phyloP scores from a whole-genome alignment of 2,113 vertebrate genomes.

The Caracal caracal region DNA sequence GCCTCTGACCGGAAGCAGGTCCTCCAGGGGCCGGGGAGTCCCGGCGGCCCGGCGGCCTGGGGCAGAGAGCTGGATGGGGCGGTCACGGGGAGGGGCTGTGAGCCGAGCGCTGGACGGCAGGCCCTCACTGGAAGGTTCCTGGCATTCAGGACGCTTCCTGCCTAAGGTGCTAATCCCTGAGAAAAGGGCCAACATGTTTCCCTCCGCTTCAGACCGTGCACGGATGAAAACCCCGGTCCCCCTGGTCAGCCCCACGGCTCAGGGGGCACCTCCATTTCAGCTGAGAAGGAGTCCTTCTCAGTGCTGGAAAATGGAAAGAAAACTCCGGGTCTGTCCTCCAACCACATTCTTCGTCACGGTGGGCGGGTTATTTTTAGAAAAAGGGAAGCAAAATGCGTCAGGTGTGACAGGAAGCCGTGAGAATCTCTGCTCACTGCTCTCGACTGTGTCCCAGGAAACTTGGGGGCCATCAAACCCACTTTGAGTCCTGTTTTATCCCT shows the following conservation, averaged over 20 bases:
- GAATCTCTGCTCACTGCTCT: not conserved
- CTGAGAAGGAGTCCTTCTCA: not conserved
- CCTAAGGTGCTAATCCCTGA: conserved; percentile 64
- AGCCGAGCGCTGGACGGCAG: not conserved
- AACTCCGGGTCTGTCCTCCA: not conserved
- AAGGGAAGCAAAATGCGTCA: accelerated
- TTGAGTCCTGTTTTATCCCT: not conserved
- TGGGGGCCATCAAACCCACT: not conserved
- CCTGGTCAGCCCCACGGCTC: not conserved
- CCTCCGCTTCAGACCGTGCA: conserved; percentile 34
- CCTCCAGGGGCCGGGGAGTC: accelerated
- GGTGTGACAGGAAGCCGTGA: accelerated
- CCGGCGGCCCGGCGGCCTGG: accelerated
- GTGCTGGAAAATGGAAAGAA: not conserved
- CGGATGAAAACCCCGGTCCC: conserved; percentile 55
- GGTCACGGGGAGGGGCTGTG: not conserved
- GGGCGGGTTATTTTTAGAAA: not conserved
- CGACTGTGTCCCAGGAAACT: not conserved
- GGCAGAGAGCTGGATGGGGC: not conserved
- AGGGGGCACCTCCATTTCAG: conserved; percentile 18
- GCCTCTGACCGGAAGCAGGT: not conserved
- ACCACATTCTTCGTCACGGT: accelerated
- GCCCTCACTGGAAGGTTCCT: conserved; percentile 55
- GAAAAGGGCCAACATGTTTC: conserved; percentile 15
- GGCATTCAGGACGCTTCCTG: conserved; percentile 58